Evolutionary conservation across 2,797 vertebrate species (phyloP).

Genomic region (Dromococcyx pavoninus): DNA sequence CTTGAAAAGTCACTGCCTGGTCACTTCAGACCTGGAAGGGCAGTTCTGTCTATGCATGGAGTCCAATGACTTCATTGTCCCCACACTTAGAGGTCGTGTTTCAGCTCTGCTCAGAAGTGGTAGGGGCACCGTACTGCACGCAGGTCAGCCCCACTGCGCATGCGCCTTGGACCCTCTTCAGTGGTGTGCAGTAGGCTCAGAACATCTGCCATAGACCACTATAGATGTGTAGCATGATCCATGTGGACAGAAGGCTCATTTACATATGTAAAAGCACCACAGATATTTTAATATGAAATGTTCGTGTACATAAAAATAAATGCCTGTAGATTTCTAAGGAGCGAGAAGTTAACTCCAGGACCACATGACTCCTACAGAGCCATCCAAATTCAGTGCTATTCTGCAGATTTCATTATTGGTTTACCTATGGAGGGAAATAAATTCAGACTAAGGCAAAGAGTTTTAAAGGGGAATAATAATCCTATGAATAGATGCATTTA

Average conservation of each 20-base stretch:
- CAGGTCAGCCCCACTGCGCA: background rate
- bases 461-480: background rate
- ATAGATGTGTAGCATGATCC: background rate
- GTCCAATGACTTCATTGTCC: background rate
- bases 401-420: background rate
- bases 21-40: background rate
- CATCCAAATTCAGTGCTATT: background rate
- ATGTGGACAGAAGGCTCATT: background rate
- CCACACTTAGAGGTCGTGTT: fast-evolving
- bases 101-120: background rate
- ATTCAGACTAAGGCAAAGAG: background rate
- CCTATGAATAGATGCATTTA: background rate
- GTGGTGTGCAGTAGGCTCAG: background rate
- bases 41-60: background rate
- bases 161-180: background rate
- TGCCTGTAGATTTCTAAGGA: background rate
- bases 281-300: background rate
- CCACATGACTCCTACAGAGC: background rate
- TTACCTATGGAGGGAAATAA: background rate
- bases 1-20: background rate
- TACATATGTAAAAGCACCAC: background rate
- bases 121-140: background rate
- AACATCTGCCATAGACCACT: background rate
- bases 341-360: background rate
- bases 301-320: background rate